Evolutionary conservation across 1,140 invertebrate species (phyloP).

Genomic region (Hestina assimilis): DNA sequence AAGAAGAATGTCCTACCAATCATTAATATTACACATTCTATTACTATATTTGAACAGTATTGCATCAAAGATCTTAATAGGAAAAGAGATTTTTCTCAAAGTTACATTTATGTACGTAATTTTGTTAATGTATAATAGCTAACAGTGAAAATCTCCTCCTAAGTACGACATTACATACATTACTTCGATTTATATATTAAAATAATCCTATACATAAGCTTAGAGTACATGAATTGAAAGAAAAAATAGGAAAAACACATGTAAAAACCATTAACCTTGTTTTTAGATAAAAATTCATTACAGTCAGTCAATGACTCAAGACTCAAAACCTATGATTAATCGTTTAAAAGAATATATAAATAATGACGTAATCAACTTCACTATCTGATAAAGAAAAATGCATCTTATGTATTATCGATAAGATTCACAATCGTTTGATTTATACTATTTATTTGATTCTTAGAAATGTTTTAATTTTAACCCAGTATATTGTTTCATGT

Average conservation of each 20-base stretch:
- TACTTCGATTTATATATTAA: too few species aligned
- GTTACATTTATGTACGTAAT: too few species aligned
- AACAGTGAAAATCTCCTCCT: too few species aligned
- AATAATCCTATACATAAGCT: too few species aligned
- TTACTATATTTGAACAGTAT: too few species aligned
- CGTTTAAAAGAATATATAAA: conserved; percentile 11
- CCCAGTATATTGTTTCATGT: conserved; percentile 16
- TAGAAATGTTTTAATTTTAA: background rate
- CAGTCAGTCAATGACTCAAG: conserved; percentile 13
- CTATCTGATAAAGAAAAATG: background rate
- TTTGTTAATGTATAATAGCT: too few species aligned
- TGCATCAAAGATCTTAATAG: too few species aligned
- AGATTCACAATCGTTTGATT: background rate
- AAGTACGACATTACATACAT: too few species aligned
- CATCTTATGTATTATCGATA: background rate
- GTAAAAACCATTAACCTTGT: background rate
- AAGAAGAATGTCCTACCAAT: too few species aligned
- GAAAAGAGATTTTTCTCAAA: too few species aligned
- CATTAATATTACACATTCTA: too few species aligned
- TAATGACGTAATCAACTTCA: conserved; percentile 4
- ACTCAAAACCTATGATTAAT: conserved; percentile 17
- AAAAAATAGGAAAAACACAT: conserved; percentile 6
- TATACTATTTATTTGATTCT: background rate
- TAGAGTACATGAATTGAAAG: too few species aligned
- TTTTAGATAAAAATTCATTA: background rate